phyloP scores from a whole-genome alignment of 2,888 invertebrate species.

The Cephus sareptanus region DNA sequence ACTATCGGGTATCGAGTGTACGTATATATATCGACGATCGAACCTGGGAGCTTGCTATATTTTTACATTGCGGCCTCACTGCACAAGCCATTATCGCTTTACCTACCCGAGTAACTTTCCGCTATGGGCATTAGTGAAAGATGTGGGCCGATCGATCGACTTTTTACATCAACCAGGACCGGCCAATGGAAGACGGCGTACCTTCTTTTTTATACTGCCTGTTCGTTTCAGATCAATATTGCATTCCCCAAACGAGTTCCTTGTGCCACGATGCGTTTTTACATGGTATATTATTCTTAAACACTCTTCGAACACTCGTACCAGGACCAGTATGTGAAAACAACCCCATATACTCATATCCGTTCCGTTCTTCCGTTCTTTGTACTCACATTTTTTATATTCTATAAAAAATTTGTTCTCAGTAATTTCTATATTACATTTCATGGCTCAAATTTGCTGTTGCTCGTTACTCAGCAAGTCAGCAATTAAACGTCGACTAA shows the following conservation, averaged over 20 bases:
- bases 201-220: constrained; percentile 1
- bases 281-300: neutral
- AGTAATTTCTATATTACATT: neutral
- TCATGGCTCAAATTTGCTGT: neutral
- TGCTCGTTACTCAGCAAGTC: neutral
- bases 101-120: constrained; percentile 41
- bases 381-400: neutral
- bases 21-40: constrained; percentile 19
- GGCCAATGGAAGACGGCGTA: constrained; percentile 13
- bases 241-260: constrained; percentile 4
- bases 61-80: constrained; percentile 12
- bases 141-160: constrained; percentile 28
- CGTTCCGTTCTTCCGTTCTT: neutral
- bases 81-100: constrained; percentile 42
- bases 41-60: constrained; percentile 15
- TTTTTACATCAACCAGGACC: constrained; percentile 11
- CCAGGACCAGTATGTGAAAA: neutral
- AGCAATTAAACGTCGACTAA: constrained; percentile 22
- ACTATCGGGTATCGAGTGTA: constrained; percentile 51
- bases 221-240: constrained; percentile 3
- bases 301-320: neutral
- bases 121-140: constrained; percentile 45
- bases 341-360: neutral
- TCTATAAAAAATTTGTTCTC: neutral
- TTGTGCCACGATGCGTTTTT: neutral